These are phyloP conservation scores for Trichonephila clavipes DNA, from an alignment of 1,140 invertebrate species.

Conservation along the genomic window DNA sequence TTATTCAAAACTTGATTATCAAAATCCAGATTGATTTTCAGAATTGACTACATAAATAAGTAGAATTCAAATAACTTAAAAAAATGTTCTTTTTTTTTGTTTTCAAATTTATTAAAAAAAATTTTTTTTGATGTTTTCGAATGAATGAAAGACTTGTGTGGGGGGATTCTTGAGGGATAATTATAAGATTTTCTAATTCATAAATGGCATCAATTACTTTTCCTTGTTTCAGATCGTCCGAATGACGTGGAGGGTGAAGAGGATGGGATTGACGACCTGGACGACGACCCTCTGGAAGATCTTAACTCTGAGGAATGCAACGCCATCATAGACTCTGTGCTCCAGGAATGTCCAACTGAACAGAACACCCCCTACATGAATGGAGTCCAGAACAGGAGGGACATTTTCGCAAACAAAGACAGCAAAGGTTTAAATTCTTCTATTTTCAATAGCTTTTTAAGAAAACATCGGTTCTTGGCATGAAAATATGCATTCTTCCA, in stretches of 20 bases:
- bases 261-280: neutral
- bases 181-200: no score
- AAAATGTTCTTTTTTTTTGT: no score
- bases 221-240: neutral
- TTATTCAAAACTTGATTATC: no score
- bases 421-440: conserved; percentile 53
- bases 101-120: no score
- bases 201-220: neutral
- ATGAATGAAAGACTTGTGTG: no score
- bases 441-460: neutral
- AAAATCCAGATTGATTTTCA: no score
- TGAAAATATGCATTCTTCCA: no score
- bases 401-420: conserved; percentile 71
- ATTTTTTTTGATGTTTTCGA: no score
- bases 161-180: fast-evolving
- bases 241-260: neutral
- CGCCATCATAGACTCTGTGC: conserved; percentile 66
- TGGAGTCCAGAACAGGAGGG: conserved; percentile 64
- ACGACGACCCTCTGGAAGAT: conserved; percentile 70
- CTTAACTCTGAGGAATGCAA: conserved; percentile 72
- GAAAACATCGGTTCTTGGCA: neutral
- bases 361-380: conserved; percentile 63
- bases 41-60: no score
- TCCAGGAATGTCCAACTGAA: conserved; percentile 64
- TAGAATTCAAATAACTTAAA: no score